Base-by-base conservation (phyloP, 2,797 vertebrate genomes). In the Perodicticus potto region DNA sequence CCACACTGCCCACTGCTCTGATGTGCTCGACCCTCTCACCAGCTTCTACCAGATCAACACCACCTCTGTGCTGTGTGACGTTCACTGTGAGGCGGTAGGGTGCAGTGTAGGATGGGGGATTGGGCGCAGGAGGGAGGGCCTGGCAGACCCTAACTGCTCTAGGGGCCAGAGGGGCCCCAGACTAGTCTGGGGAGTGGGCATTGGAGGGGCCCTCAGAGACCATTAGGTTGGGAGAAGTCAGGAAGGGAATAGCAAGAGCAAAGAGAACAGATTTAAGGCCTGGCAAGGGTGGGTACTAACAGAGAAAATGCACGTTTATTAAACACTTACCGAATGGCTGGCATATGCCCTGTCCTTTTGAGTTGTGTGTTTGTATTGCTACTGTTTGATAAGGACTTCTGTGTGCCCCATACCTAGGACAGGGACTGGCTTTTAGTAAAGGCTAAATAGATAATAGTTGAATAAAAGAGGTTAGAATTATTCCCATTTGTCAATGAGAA, bases 61-160 rank as follows among this genome's bases (percentile, higher is more conserved):
- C 8, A 98, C 98, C 97, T 99, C 97, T 0, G 95, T 99, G 97
- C 99, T 99, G 98, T 99, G 99, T 93, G 99, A 99, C 3, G 97
- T 98, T 96, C 98, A 98, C 96, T 99, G 99, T 94, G 98, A 99
- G 85, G 98, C 98, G 92, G 99, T 99, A 98, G 98, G 99, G 93
- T 45, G 34, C 59, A 7, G 29, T 2, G 13, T 3, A 1, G 57
- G 67, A 6, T 0, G 11, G 22, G 11, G 2, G 10, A 7, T 10
- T 14, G 45, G 61, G 34, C 10, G 9, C 12, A 1, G 5, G 14
- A 55, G 72, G 61, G n/a, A 45, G 57, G 16, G 32, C 43, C n/a
- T 10, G 32, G 45, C 25, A 61, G 84, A 14, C 4, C 32, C 20
- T 55, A 3, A 14, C 29, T 65, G 43, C 43, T 86, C 59, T 40